Evolutionary conservation across 2,113 vertebrate species (phyloP).

Genomic region (Dolichotis patagonum): DNA sequence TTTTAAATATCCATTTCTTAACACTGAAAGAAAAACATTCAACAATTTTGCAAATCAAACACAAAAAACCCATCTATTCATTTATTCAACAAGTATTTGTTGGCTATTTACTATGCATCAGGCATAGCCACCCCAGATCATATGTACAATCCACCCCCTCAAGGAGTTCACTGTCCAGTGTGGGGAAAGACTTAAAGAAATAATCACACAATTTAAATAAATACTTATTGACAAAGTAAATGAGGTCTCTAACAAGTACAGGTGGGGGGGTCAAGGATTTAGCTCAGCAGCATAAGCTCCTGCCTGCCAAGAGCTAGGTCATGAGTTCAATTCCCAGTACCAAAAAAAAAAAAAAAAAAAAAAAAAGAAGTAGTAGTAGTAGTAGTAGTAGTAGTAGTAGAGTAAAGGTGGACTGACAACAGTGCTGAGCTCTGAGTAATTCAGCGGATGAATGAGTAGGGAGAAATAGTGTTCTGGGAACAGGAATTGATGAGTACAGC

Average conservation of each 20-base stretch:
- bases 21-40: slow-evolving; percentile 17
- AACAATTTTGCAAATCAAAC: background rate
- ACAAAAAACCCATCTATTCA: background rate
- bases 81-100: background rate
- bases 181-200: background rate
- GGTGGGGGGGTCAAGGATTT: too few relatives aligned
- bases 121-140: background rate
- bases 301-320: too few relatives aligned
- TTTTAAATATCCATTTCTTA: background rate
- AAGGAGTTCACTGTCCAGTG: background rate
- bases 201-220: background rate
- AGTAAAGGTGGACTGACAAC: background rate
- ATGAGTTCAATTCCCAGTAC: too few relatives aligned
- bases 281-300: too few relatives aligned
- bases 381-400: too few relatives aligned
- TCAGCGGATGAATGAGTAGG: background rate
- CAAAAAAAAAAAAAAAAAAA: too few relatives aligned
- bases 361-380: too few relatives aligned
- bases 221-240: background rate
- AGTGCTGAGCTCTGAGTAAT: background rate
- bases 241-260: too few relatives aligned
- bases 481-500: background rate
- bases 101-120: background rate
- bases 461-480: background rate
- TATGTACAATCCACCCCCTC: background rate